These are phyloP conservation scores for Chaitophorus viminalis DNA, from an alignment of 2,888 invertebrate genomes.

Conservation along the genomic window DNA sequence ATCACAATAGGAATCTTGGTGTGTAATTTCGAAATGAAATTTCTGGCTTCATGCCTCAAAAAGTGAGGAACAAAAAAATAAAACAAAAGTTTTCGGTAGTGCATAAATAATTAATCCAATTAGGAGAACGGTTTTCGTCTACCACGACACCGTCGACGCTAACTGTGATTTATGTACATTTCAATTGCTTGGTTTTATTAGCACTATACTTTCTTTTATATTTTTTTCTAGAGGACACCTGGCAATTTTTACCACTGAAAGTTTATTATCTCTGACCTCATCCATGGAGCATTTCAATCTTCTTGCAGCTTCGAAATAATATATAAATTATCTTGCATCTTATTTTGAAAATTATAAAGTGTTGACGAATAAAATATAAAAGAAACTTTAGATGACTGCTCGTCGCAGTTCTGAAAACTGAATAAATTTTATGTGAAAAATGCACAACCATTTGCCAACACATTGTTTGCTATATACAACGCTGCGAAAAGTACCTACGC, in stretches of 20 bases:
- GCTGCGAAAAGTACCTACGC: too few relatives aligned
- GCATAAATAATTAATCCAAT: constrained; percentile 52
- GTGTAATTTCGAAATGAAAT: neutral
- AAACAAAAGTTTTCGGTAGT: constrained; percentile 7
- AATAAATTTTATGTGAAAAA: neutral
- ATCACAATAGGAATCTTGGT: neutral
- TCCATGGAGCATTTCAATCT: neutral
- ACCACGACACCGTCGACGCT: neutral
- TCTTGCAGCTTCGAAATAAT: neutral
- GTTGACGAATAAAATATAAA: neutral
- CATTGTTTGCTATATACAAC: too few relatives aligned
- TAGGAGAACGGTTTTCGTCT: constrained; percentile 15
- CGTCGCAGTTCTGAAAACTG: neutral
- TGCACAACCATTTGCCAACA: too few relatives aligned
- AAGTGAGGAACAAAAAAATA: neutral
- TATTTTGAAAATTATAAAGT: neutral
- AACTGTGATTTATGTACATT: constrained; percentile 39
- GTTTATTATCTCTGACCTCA: neutral
- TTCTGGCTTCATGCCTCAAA: neutral
- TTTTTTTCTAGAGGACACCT: neutral
- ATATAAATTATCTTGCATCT: too few relatives aligned
- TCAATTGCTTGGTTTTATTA: constrained; percentile 25
- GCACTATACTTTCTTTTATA: neutral
- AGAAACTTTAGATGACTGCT: neutral
- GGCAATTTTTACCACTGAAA: neutral